Conservation (phyloP, 2,113 vertebrate genomes). For the Panurus biarmicus region DNA sequence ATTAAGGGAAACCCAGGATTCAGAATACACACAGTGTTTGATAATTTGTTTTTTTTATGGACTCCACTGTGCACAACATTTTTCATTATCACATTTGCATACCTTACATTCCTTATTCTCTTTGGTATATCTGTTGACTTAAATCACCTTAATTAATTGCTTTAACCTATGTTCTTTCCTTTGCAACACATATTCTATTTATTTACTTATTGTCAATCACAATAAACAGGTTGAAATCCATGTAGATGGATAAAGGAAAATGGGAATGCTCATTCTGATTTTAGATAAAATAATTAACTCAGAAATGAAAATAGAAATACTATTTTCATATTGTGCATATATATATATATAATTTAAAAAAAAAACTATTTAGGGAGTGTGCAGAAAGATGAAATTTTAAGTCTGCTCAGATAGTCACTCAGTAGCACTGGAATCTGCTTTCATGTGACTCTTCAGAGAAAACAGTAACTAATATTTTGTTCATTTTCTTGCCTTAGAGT, state of each 20-base stretch:
- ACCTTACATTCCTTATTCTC: background rate
- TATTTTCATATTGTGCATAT: background rate
- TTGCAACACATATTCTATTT: background rate
- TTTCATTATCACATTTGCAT: background rate
- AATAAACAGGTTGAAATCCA: background rate
- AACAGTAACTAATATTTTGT: background rate
- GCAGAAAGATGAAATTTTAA: background rate
- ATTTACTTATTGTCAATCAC: conserved; percentile 8
- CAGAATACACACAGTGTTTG: background rate
- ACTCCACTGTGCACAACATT: background rate
- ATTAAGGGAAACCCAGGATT: background rate
- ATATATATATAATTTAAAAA: background rate
- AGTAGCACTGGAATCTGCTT: background rate
- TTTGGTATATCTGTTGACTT: background rate
- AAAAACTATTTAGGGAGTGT: background rate
- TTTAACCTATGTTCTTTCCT: background rate
- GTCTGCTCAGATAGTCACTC: background rate
- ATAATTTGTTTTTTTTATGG: background rate
- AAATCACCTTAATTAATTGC: background rate
- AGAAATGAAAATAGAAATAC: conserved; percentile 8
- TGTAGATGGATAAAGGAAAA: background rate
- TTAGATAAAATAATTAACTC: conserved; percentile 1
- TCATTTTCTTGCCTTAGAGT: background rate
- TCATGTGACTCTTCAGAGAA: background rate
- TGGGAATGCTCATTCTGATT: background rate